Conservation (phyloP, 2,888 invertebrate genomes). For the Dexiosoma caninum region DNA sequence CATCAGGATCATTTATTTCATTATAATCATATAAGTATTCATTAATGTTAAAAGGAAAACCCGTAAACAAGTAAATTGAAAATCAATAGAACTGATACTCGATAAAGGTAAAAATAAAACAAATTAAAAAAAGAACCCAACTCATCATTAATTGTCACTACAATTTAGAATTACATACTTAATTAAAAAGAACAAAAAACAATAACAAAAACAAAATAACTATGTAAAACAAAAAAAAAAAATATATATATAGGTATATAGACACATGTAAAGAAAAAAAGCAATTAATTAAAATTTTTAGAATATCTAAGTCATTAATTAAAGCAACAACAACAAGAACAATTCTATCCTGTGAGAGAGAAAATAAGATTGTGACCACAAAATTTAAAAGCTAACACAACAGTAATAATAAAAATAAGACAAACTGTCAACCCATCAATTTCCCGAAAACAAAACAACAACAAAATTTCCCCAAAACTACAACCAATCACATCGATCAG, state of each 20-base stretch:
- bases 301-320: constrained; percentile 43
- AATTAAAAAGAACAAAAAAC: constrained; percentile 8
- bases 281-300: constrained; percentile 47
- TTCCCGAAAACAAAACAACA: constrained; percentile 4
- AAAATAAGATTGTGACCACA: constrained; percentile 76
- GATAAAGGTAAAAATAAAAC: constrained; percentile 49
- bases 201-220: constrained; percentile 17
- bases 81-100: constrained; percentile 66
- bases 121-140: constrained; percentile 57
- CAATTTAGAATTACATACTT: constrained; percentile 54
- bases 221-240: constrained; percentile 20
- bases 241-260: constrained; percentile 35
- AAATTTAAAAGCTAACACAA: constrained; percentile 57
- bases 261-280: constrained; percentile 60
- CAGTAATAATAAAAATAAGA: constrained; percentile 33
- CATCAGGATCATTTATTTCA: background rate
- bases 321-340: constrained; percentile 42
- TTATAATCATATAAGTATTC: constrained; percentile 39
- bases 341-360: constrained; percentile 72
- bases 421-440: background rate
- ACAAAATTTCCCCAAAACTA: background rate
- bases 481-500: background rate
- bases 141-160: constrained; percentile 59
- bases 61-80: constrained; percentile 37
- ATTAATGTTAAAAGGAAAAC: constrained; percentile 28